phyloP scores from a whole-genome alignment of 2,113 vertebrate species.

The Aramus guarauna region DNA sequence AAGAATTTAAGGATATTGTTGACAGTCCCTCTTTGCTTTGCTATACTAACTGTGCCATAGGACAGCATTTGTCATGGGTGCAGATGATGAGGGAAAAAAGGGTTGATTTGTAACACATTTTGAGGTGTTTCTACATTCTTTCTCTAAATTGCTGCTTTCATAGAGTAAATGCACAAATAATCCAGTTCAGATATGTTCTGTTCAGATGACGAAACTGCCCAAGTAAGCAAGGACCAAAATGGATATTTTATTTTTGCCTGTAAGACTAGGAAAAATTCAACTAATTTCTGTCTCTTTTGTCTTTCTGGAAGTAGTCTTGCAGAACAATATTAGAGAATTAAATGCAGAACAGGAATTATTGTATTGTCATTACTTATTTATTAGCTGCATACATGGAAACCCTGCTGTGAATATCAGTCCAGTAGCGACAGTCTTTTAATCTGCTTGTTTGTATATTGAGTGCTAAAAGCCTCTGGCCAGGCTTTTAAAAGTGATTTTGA shows the following conservation, averaged over 20 bases:
- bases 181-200: not conserved
- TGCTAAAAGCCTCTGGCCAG: not conserved
- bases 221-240: not conserved
- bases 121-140: not conserved
- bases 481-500: conserved; percentile 21
- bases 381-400: not conserved
- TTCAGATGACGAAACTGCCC: not conserved
- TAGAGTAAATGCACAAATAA: not conserved
- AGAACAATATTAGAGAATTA: not conserved
- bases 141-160: not conserved
- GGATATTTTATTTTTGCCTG: not conserved
- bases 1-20: not conserved
- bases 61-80: not conserved
- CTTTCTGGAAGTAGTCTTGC: not conserved
- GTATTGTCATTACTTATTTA: not conserved
- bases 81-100: not conserved
- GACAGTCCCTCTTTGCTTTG: not conserved
- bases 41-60: not conserved
- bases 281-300: not conserved
- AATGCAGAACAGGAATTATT: not conserved
- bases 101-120: not conserved
- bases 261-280: not conserved
- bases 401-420: not conserved
- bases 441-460: not conserved
- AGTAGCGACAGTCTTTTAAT: not conserved